Base-by-base conservation (phyloP, 2,797 vertebrate species). In the Staurois parvus region DNA sequence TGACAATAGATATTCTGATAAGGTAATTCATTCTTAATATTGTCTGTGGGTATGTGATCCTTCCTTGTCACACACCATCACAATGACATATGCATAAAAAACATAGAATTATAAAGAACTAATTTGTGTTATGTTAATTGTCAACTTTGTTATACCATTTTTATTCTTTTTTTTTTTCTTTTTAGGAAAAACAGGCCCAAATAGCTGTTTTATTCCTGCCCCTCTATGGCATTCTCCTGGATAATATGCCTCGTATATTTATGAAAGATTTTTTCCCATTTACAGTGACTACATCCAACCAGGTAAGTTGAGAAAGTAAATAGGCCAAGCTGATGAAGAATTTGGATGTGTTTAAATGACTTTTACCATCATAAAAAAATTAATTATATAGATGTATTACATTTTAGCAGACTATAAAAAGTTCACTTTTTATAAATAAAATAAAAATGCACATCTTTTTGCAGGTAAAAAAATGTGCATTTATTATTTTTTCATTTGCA, bases 201-300 rank as follows among this genome's bases (percentile, higher is more conserved):
- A 98, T 99, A 79, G 98, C 98, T 2, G 97, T 97, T 70, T 92
- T 99, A 17, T 99, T 99, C 89, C 95, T 99, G 92, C 98, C 98
- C 0, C 95, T 99, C 28, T 99, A 99, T 24, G 98, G 98, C 70
- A 95, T 99, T 90, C 97, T 99, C 83, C 94, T 99, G 91, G 98
- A 99, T 94, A 99, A 99, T 89, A 97, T 99, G 97, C 97, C 98
- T 11, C 96, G 98, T 72, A 99, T 99, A 90, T 99, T 98, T 90
- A 96, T 99, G 92, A 96, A 98, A 91, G 98, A 99, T 85, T 91
- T 98, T 56, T 99, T 98, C 88, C 97, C 97, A 86, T 96, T 98
- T 89, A 97, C 96, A 85, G 90, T 97, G 88, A 96, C 95, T 76
- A 95, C 96, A 48, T 99, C 97, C 76, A 96, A 98, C 92, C 98